Evolutionary conservation across 2,888 invertebrate species (phyloP).

Genomic region (Nemapogon koenigi): DNA sequence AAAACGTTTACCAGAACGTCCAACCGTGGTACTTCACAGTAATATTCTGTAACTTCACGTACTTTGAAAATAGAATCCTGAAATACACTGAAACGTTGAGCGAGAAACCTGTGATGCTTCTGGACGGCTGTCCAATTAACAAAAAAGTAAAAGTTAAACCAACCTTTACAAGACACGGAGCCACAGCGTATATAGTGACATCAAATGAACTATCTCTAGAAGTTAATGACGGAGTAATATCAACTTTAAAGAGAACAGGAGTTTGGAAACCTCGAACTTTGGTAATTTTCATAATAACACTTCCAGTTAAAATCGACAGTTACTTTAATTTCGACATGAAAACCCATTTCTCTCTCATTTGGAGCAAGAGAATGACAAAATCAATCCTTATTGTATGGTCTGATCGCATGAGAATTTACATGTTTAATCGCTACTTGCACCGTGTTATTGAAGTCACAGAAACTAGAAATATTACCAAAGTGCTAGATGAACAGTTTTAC

Average conservation of each 20-base stretch:
- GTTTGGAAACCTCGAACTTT: constrained; percentile 47
- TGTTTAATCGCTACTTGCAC: constrained; percentile 56
- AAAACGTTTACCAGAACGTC: constrained; percentile 44
- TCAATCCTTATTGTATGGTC: constrained; percentile 41
- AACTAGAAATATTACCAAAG: constrained; percentile 32
- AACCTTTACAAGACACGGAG: constrained; percentile 42
- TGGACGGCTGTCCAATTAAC: constrained; percentile 39
- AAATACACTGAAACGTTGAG: constrained; percentile 44
- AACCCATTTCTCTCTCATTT: constrained; percentile 52
- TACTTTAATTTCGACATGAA: constrained; percentile 44
- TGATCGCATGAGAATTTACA: constrained; percentile 43
- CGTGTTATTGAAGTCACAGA: constrained; percentile 41
- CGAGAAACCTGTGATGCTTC: constrained; percentile 45
- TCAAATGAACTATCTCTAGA: constrained; percentile 34
- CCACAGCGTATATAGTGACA: constrained; percentile 46
- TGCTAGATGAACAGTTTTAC: constrained; percentile 32
- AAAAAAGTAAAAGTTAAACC: constrained; percentile 39
- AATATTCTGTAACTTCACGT: constrained; percentile 52
- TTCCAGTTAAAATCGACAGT: constrained; percentile 29
- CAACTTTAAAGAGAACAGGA: constrained; percentile 39
- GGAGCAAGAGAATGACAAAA: constrained; percentile 60
- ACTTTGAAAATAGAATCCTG: constrained; percentile 49
- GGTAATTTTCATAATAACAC: constrained; percentile 45
- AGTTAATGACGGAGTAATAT: constrained; percentile 34
- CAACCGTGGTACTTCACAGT: constrained; percentile 51